Evolutionary conservation across 2,888 invertebrate genomes (phyloP).

Genomic region (Phlogophora meticulosa): DNA sequence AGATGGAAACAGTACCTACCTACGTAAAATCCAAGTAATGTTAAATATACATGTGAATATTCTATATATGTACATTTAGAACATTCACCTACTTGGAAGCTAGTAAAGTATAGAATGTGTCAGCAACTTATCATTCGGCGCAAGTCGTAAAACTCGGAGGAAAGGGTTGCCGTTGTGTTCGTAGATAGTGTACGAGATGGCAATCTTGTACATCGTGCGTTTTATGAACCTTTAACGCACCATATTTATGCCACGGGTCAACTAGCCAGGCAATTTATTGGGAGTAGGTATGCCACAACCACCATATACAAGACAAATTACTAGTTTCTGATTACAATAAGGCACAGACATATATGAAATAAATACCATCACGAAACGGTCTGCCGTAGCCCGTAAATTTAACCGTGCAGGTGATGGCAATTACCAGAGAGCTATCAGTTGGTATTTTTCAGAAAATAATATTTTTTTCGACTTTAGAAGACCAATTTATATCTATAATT

Average conservation of each 20-base stretch:
- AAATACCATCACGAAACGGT: neutral
- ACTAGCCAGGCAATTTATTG: neutral
- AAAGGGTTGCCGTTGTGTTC: slow-evolving; percentile 56
- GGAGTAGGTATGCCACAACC: neutral
- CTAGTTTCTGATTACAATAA: no score
- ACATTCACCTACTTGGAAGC: slow-evolving; percentile 15
- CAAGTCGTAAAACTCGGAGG: slow-evolving; percentile 51
- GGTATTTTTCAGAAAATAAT: neutral
- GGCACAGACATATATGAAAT: no score
- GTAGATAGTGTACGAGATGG: slow-evolving; percentile 44
- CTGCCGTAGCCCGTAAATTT: neutral
- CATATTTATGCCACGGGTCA: slow-evolving; percentile 22
- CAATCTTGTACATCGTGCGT: slow-evolving; percentile 50
- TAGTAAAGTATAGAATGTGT: slow-evolving; percentile 39
- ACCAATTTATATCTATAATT: no score
- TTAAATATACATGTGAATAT: slow-evolving; percentile 1
- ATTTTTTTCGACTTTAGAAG: neutral
- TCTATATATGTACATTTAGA: slow-evolving; percentile 1
- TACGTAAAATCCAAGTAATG: neutral
- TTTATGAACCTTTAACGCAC: slow-evolving; percentile 47
- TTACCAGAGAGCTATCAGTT: neutral
- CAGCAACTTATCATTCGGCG: slow-evolving; percentile 60
- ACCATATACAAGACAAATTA: neutral
- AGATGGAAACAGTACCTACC: slow-evolving; percentile 45
- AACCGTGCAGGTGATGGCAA: neutral